Evolutionary conservation across 2,888 invertebrate species (phyloP), one percentile per base, ranked within the genome.

Genomic region (Limnephilus rhombicus): DNA sequence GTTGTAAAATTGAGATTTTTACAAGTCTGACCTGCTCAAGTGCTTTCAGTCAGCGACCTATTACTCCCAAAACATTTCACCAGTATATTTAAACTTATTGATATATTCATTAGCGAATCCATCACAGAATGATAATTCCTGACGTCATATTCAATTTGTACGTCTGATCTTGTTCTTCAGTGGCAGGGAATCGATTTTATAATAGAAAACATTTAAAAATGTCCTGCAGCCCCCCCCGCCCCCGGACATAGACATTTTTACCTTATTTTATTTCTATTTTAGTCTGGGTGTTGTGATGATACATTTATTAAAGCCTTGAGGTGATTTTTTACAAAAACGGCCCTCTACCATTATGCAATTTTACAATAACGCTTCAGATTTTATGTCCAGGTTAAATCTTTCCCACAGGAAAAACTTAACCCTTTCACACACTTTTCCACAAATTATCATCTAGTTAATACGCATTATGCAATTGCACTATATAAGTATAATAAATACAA

Each of bases 1-100:
- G 83, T 83, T 41, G 83, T 83, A 83, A 83, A 83, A 24, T 37
- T 34, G 37, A 83, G 83, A 83, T 83, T 37, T 83, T 83, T 37
- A 37, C 31, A 34, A 34, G 34, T 83, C 37, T 18, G n/a, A 24
- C 37, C 37, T 18, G 3, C 37, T 83, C 83, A 41, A 83, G 83
- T 83, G 83, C 3, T 83, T 37, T 83, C 83, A 83, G n/a, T 83
- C 37, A 83, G 37, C 83, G 18, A 11, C 24, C 34, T 15, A 13
- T 24, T 37, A 11, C 68, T 24, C 24, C 83, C 83, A 4, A 34
- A 34, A 37, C 37, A 83, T 83, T 83, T 83, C 18, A 13, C 82
- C 82, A 37, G 18, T 83, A 83, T 83, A 31, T 34, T 83, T 83
- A 53, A 18, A 18, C 4, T 53, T 53, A 24, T 83, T 83, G 83